Base-by-base conservation (phyloP, 1,140 invertebrate genomes). In the Drosophila carrolli region DNA sequence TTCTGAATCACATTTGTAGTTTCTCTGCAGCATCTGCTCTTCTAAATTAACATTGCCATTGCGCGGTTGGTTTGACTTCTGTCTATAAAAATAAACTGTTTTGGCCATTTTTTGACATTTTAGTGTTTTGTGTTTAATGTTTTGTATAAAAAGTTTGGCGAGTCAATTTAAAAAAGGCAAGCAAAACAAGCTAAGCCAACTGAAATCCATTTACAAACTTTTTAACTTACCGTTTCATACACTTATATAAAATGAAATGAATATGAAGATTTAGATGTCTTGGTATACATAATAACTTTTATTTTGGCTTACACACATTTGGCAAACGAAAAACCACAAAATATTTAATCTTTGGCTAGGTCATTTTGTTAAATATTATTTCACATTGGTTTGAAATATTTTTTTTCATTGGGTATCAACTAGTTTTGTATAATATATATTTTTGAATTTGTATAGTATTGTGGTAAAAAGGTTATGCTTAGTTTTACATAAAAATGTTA, bases 341-440 rank as follows among this genome's bases (percentile, higher is more conserved):
- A 77, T 57, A 84, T 84, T 73, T 77, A 58, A 77, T 73, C 55
- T 81, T 85, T 84, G 78, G 81, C 81, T 79, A 83, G 60, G 37
- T 59, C 23, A 37, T 51, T 9, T 9, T 47, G 32, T 66, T 70
- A 58, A 51, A 63, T 48, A 61, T 46, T 16, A 10, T 27, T 9
- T 11, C 57, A 27, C 13, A 10, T 35, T 19, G 35, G 51, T 13
- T 23, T n/a, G 62, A 65, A 56, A 53, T 58, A 46, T 40, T 43
- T 35, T 35, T 16, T 44, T 58, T 48, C 23, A 57, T 56, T 48
- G 53, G 57, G 23, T 10, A 55, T 67, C 16, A 16, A 35, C 46
- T 59, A 54, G 27, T 55, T 38, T 43, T 60, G 60, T 35, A 19
- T 60, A 60, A 44, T 70, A 46, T 54, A 48, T 40, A 56, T 59